Evolutionary conservation across 1,140 invertebrate species (phyloP), one percentile per base, ranked within the genome.

Genomic region (Brachionus asplanchnoidis): DNA sequence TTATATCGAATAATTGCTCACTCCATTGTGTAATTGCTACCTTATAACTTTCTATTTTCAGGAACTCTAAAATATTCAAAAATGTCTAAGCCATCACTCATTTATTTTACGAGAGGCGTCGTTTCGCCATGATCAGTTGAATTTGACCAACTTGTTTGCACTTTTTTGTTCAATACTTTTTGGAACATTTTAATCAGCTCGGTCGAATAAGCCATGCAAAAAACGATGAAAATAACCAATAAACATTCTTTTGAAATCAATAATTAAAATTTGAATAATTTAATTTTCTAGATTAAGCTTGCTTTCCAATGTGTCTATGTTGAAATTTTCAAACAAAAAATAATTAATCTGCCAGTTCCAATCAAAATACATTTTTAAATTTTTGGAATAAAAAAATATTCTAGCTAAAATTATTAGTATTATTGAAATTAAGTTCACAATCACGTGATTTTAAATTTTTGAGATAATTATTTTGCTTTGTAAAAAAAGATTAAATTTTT

Each of bases 241-340:
- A 82, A 28, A 66, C 79, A 82, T 65, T 60, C 79, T 82, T 23
- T 50, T 50, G 9, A 53, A 53, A 65, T 23, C 12, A 53, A 80
- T 56, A 40, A 32, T 12, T 56, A n/a, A 3, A 56, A 1, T 17
- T 1, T 17, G 53, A 46, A 14, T 46, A 12, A 20, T 6, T 32
- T 26, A 23, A n/a, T 17, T 80, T 6, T 60, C 28, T 73, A 36
- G n/a, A 20, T 42, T 40, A 17, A 12, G 20, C 32, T 68, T 82
- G 26, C 79, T 68, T 65, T 65, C 20, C 28, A 68, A 14, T 3
- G 79, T 46, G 32, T 82, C 79, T 40, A 82, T 82, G 40, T 82
- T 82, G 12, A 82, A 68, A 42, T 46, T 46, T 42, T 82, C 79
- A 23, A 82, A 82, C 28, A 82, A 12, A 82, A 82, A 82, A 40